A percentile compares a stretch with the other conserved stretches of the same genome.
Evolutionary conservation across 2,888 invertebrate genomes (phyloP).

Genomic region (Cephus rjabovi): DNA sequence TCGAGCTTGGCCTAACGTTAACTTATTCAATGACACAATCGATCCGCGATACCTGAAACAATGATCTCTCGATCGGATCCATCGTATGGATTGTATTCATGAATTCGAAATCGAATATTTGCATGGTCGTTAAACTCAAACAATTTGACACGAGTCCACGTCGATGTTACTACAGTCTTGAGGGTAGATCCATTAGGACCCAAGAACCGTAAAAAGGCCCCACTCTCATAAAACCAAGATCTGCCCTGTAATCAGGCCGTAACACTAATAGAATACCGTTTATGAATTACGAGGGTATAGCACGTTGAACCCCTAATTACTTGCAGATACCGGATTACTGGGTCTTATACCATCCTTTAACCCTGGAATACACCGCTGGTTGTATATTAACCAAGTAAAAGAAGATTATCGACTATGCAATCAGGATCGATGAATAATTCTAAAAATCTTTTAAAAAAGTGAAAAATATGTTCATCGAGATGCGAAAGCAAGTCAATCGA

Average conservation of each 20-base stretch:
- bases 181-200: background rate
- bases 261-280: conserved; percentile 55
- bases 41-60: background rate
- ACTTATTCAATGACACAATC: background rate
- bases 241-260: conserved; percentile 15
- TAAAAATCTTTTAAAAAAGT: background rate
- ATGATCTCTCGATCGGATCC: background rate
- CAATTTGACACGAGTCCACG: background rate
- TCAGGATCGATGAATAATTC: background rate
- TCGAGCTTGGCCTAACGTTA: background rate
- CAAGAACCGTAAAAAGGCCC: background rate
- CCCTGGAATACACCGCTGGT: background rate
- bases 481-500: background rate
- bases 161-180: background rate
- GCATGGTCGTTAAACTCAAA: background rate
- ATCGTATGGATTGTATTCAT: background rate
- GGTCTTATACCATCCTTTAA: background rate
- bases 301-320: conserved; percentile 49
- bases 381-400: background rate
- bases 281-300: conserved; percentile 48
- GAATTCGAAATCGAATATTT: background rate
- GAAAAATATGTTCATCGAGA: background rate
- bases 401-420: background rate
- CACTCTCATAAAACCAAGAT: background rate
- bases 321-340: conserved; percentile 38